Conservation (phyloP, 2,888 invertebrate genomes). For the Dexiosoma caninum region DNA sequence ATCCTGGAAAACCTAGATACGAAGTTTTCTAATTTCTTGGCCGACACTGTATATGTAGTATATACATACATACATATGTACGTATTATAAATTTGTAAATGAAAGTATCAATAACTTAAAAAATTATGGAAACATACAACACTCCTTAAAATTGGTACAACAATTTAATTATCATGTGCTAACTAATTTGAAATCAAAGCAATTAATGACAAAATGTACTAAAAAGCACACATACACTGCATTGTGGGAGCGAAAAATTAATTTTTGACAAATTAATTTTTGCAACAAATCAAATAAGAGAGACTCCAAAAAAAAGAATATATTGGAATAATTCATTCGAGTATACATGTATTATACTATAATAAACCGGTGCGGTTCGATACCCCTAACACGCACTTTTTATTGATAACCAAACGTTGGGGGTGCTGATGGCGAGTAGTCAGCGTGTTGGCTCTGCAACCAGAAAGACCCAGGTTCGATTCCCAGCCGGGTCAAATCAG, state of each 20-base stretch:
- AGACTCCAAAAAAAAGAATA: too few species aligned
- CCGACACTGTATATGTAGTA: background rate
- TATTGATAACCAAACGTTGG: too few species aligned
- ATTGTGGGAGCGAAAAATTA: constrained; percentile 2
- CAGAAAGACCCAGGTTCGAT: too few species aligned
- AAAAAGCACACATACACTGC: constrained; percentile 6
- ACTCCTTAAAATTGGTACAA: constrained; percentile 28
- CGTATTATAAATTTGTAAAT: background rate
- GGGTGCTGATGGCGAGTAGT: too few species aligned
- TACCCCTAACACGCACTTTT: too few species aligned
- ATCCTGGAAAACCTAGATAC: background rate
- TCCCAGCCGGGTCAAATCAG: too few species aligned
- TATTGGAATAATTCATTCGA: too few species aligned
- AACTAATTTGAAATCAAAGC: constrained; percentile 67
- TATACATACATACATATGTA: background rate
- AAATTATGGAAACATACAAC: constrained; percentile 2
- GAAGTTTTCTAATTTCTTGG: too few species aligned
- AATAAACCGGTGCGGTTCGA: too few species aligned
- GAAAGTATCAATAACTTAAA: background rate
- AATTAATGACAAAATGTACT: constrained; percentile 53
- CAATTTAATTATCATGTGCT: constrained; percentile 63
- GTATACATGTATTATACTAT: too few species aligned
- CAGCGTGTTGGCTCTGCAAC: too few species aligned
- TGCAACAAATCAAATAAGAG: too few species aligned
- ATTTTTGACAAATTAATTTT: background rate